phyloP scores from a whole-genome alignment of 2,888 invertebrate species.

The Trimorus sp. region DNA sequence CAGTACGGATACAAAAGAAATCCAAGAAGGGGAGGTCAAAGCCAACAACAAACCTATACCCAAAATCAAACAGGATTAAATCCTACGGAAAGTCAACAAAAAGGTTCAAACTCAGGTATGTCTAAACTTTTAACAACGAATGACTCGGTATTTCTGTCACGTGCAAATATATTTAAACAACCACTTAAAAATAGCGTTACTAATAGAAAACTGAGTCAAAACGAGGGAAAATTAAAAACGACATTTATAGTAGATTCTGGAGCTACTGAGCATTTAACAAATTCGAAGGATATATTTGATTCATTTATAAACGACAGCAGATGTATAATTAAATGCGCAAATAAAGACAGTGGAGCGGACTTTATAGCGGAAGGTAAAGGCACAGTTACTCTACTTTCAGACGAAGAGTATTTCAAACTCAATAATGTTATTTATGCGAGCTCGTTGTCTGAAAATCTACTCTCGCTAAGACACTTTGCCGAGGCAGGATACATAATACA shows the following conservation, averaged over 20 bases:
- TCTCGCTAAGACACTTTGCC: not conserved
- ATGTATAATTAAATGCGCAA: conserved; percentile 4
- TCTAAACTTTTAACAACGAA: not conserved
- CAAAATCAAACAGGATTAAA: not conserved
- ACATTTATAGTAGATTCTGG: conserved; percentile 4
- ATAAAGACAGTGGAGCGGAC: not conserved
- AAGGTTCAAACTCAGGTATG: not conserved
- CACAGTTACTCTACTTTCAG: not conserved
- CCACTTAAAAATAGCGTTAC: not conserved
- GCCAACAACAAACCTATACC: not conserved
- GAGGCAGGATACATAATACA: not conserved
- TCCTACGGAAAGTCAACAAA: not conserved
- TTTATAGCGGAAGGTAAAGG: not conserved
- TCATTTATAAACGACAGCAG: not conserved
- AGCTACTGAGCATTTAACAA: not conserved
- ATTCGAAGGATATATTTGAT: not conserved
- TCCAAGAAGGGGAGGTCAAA: not conserved
- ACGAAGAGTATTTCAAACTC: conserved; percentile 3
- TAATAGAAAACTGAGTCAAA: not conserved
- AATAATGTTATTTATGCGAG: conserved; percentile 4
- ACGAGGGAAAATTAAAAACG: not conserved
- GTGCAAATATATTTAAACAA: not conserved
- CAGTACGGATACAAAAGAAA: not conserved
- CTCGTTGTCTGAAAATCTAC: not conserved
- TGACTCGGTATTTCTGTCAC: not conserved